These are phyloP conservation scores for Sardinella longiceps DNA, from an alignment of 2,797 vertebrate genomes.

Conservation along the genomic window DNA sequence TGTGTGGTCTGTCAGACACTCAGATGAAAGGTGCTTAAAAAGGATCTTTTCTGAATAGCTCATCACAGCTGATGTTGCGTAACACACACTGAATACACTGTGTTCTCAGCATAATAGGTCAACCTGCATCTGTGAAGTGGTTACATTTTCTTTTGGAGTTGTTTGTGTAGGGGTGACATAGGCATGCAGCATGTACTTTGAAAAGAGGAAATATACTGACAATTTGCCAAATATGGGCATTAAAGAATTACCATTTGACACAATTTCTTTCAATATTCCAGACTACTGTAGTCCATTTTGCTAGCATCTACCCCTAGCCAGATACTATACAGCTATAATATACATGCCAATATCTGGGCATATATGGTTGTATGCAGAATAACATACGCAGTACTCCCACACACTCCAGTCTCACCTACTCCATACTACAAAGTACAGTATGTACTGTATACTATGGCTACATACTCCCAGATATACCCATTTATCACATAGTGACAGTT, in stretches of 20 bases:
- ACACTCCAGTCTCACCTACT: too few species aligned
- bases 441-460: too few species aligned
- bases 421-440: too few species aligned
- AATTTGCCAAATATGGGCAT: not conserved
- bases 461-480: too few species aligned
- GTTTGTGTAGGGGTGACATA: not conserved
- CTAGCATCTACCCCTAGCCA: not conserved
- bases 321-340: too few species aligned
- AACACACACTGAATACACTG: not conserved
- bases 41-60: constrained; percentile 37
- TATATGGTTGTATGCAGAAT: too few species aligned
- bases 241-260: not conserved
- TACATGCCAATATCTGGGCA: too few species aligned
- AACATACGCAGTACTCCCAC: too few species aligned
- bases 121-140: not conserved
- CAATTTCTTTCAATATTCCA: not conserved
- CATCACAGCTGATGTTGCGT: constrained; percentile 25
- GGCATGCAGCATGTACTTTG: not conserved
- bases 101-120: not conserved
- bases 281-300: not conserved
- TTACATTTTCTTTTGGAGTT: not conserved
- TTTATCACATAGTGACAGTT: too few species aligned
- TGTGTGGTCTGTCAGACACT: not conserved
- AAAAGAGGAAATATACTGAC: not conserved
- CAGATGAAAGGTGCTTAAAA: constrained; percentile 22